Evolutionary conservation across 1,140 invertebrate genomes (phyloP).

Genomic region (Camponotus vicinus): DNA sequence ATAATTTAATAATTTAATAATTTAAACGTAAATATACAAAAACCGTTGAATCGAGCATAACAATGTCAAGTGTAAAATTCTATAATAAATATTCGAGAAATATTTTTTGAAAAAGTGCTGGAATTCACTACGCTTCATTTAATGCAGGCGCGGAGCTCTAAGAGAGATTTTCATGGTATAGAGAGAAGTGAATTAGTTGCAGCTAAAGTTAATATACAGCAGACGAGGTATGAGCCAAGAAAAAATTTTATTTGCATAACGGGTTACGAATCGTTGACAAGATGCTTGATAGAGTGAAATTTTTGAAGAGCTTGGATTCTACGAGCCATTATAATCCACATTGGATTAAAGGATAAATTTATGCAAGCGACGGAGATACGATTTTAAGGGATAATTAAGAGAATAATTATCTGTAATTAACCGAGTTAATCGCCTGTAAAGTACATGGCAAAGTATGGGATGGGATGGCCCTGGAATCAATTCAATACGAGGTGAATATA

Average conservation of each 20-base stretch:
- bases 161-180: constrained; percentile 19
- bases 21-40: not conserved
- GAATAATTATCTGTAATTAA: constrained; percentile 66
- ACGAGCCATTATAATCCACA: constrained; percentile 43
- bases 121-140: constrained; percentile 49
- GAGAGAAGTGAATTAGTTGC: constrained; percentile 52
- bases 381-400: constrained; percentile 62
- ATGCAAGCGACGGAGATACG: constrained; percentile 25
- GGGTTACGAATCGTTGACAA: constrained; percentile 16
- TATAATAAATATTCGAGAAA: constrained; percentile 34
- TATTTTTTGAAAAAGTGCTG: constrained; percentile 14
- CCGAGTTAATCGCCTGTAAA: constrained; percentile 51
- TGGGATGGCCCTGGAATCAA: constrained; percentile 42
- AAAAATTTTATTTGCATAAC: constrained; percentile 35
- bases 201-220: constrained; percentile 16
- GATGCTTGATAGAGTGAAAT: not conserved
- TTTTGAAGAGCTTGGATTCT: not conserved
- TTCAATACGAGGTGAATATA: constrained; percentile 54
- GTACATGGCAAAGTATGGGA: constrained; percentile 34
- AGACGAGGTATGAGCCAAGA: not conserved
- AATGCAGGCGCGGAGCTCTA: constrained; percentile 42
- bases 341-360: constrained; percentile 52
- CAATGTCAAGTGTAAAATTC: not conserved
- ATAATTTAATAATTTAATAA: constrained; percentile 2
- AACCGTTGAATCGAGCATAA: constrained; percentile 11